phyloP scores from a whole-genome alignment of 30 jellyfish, hydroid and myxozoan species.

The Aurelia sp. region DNA sequence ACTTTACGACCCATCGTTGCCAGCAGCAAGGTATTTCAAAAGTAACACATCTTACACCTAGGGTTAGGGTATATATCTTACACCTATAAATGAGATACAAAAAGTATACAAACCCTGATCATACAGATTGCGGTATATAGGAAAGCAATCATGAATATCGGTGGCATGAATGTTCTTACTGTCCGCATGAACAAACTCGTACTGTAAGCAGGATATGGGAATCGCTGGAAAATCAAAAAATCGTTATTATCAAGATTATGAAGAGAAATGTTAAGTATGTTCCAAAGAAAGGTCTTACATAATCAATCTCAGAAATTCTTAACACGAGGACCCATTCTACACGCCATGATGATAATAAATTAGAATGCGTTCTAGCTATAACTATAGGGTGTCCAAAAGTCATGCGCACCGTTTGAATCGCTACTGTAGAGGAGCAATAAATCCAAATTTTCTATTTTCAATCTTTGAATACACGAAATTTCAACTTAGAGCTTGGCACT shows the following conservation, averaged over 20 bases:
- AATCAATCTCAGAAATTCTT: neutral
- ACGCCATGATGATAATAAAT: no score
- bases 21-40: no score
- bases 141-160: constrained; percentile 76
- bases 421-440: no score
- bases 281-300: neutral
- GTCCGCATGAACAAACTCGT: constrained; percentile 44
- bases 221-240: constrained; percentile 55
- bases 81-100: neutral
- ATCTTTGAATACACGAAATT: no score
- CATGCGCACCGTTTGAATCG: no score
- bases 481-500: no score
- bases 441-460: no score
- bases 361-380: no score
- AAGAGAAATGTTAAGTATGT: neutral
- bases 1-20: no score
- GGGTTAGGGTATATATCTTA: no score
- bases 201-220: constrained; percentile 87
- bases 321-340: no score
- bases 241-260: neutral
- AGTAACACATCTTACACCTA: neutral
- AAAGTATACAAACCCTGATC: constrained; percentile 64
- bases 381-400: no score
- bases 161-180: constrained; percentile 65
- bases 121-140: constrained; percentile 89